These are phyloP conservation scores for Nymphalis c-album DNA, from an alignment of 2,888 invertebrate species.

Conservation along the genomic window DNA sequence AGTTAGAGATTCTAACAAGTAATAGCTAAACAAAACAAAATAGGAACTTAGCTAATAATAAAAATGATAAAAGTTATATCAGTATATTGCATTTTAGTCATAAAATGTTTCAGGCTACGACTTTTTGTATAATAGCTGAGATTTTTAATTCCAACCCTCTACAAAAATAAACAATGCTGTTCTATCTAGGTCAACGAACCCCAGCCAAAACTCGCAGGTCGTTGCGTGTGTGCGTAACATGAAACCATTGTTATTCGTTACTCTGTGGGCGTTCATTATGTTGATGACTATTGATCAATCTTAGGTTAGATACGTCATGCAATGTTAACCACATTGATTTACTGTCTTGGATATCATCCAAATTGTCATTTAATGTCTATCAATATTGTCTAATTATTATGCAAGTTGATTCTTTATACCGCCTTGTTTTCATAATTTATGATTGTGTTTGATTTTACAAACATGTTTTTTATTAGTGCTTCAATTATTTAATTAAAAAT, in stretches of 20 bases:
- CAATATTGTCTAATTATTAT: too few species aligned
- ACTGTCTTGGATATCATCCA: conserved; percentile 2
- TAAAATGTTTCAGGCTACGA: conserved; percentile 15
- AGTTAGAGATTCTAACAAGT: too few species aligned
- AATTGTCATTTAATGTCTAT: not conserved
- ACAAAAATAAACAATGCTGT: conserved; percentile 35
- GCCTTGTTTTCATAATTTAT: not conserved
- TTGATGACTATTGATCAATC: conserved; percentile 56
- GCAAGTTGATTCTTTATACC: too few species aligned
- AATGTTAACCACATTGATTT: not conserved
- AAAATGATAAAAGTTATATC: not conserved
- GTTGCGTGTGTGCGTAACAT: conserved; percentile 34
- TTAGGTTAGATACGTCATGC: conserved; percentile 47
- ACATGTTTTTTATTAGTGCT: not conserved
- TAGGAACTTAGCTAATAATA: too few species aligned
- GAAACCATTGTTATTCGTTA: conserved; percentile 9
- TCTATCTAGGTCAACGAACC: conserved; percentile 44
- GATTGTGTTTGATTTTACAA: not conserved
- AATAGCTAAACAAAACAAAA: too few species aligned
- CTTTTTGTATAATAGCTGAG: conserved; percentile 17
- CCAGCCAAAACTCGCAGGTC: conserved; percentile 23
- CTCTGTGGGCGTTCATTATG: conserved; percentile 43
- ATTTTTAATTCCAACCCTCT: conserved; percentile 33
- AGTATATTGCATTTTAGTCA: not conserved
- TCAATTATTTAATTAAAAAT: not conserved